Conservation (phyloP, 2,888 invertebrate species). For the Poecilus cupreus region DNA sequence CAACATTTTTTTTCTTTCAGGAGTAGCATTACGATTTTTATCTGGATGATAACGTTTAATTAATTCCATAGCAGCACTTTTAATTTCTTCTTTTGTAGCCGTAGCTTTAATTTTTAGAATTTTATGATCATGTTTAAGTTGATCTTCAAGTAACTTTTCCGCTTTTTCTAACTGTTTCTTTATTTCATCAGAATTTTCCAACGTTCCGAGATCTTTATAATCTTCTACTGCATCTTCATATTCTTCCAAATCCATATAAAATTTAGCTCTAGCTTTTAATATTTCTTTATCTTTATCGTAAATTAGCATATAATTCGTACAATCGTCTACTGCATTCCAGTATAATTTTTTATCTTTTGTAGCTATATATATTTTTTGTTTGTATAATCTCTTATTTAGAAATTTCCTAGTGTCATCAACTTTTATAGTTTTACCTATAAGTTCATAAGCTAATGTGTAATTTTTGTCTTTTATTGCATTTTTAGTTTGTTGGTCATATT, state of each 20-base stretch:
- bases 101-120: slow-evolving; percentile 37
- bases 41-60: slow-evolving; percentile 45
- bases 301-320: slow-evolving; percentile 18
- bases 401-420: slow-evolving; percentile 4
- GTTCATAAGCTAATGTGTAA: slow-evolving; percentile 12
- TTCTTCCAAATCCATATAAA: slow-evolving; percentile 38
- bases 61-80: slow-evolving; percentile 1
- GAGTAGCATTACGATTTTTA: slow-evolving; percentile 31
- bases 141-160: slow-evolving; percentile 1
- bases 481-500: slow-evolving; percentile 86
- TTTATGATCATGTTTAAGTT: slow-evolving; percentile 39
- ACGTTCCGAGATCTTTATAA: slow-evolving; percentile 17
- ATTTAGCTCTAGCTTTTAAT: slow-evolving; percentile 41
- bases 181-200: slow-evolving; percentile 6
- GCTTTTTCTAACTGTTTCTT: slow-evolving; percentile 9
- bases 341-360: not conserved
- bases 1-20: slow-evolving; percentile 40
- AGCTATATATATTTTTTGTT: slow-evolving; percentile 38
- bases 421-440: slow-evolving; percentile 41
- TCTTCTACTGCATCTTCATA: slow-evolving; percentile 49
- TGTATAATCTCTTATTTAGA: slow-evolving; percentile 5
- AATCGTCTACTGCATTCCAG: slow-evolving; percentile 28
- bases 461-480: slow-evolving; percentile 15
- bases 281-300: slow-evolving; percentile 27
- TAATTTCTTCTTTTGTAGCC: slow-evolving; percentile 15